These are phyloP conservation scores for Mesitornis unicolor DNA, from an alignment of 2,113 vertebrate genomes.

Conservation along the genomic window DNA sequence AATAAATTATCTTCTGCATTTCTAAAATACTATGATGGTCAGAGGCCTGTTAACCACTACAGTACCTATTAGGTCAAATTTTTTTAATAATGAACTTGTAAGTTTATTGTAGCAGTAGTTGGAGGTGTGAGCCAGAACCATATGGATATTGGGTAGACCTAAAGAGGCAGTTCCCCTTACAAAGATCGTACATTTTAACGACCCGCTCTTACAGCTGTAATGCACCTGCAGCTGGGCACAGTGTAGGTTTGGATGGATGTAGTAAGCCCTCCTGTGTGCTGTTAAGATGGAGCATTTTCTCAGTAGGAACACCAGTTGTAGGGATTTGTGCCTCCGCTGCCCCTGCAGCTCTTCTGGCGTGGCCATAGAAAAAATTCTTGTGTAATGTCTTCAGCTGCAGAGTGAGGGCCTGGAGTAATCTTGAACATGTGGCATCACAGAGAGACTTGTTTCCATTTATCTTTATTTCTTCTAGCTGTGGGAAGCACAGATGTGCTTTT, in stretches of 20 bases:
- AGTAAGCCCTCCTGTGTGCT: background rate
- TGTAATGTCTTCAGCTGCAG: background rate
- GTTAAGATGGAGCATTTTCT: background rate
- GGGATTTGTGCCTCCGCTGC: slow-evolving; percentile 13
- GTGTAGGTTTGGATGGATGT: background rate
- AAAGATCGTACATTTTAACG: background rate
- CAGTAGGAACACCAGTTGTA: background rate
- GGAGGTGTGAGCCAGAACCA: fast-evolving
- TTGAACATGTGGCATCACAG: background rate
- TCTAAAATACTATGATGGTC: background rate
- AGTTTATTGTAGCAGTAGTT: background rate
- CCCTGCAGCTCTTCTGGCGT: background rate
- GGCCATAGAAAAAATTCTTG: background rate
- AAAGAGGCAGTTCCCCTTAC: background rate
- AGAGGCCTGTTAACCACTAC: background rate
- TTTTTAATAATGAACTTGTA: background rate
- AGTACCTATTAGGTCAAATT: background rate
- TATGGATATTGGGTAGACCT: background rate
- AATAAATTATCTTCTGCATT: background rate
- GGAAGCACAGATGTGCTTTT: background rate
- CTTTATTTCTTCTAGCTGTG: background rate
- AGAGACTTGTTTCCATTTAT: background rate
- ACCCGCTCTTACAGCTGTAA: background rate
- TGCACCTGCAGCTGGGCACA: background rate
- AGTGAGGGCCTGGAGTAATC: background rate